Evolutionary conservation across 2,113 vertebrate genomes (phyloP), one percentile per base, ranked within the genome.

Genomic region (Apodemus speciosus): DNA sequence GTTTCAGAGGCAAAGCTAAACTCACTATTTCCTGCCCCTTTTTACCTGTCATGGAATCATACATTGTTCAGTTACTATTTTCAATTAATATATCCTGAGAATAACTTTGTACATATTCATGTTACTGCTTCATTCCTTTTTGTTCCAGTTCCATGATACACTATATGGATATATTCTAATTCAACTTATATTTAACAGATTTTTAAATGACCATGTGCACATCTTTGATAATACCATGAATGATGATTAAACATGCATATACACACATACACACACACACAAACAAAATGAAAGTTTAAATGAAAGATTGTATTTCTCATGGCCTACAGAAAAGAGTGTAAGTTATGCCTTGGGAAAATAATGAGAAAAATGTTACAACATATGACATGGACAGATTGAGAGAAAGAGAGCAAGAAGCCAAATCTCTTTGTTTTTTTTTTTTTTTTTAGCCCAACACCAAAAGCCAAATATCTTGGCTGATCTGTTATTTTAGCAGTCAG

Each of bases 1-100:
- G 15, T 7, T 32, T 23, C 4, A 1, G 35, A 11, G 8, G 38
- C 8, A 2, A 3, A 27, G 32, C 0, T 49, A 9, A 20, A n/a
- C 8, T 0, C 2, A 16, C 32, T 21, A 6, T 30, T 23, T 13
- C 11, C 16, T 4, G 0, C 43, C 75, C 43, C 30, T 30, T 30
- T 71, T 53, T 23, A 58, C 3, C 10, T n/a, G 8, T 23, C n/a
- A 32, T 15, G 6, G 16, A 8, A 51, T 30, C 9, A n/a, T 25
- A 6, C 46, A 71, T 7, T 72, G 7, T 0, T 16, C 14, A 51
- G 9, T 79, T 46, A 51, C 80, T 81, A 25, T 21, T 27, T 60
- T 75, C 8, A 25, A 4, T 43, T 80, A 38, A n/a, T 43, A 4
- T 72, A 51, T 38, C 27, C 23, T 79, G 20, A 58, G 71, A 66